Evolutionary conservation across 2,888 invertebrate genomes (phyloP).

Genomic region (Eilema caniola): DNA sequence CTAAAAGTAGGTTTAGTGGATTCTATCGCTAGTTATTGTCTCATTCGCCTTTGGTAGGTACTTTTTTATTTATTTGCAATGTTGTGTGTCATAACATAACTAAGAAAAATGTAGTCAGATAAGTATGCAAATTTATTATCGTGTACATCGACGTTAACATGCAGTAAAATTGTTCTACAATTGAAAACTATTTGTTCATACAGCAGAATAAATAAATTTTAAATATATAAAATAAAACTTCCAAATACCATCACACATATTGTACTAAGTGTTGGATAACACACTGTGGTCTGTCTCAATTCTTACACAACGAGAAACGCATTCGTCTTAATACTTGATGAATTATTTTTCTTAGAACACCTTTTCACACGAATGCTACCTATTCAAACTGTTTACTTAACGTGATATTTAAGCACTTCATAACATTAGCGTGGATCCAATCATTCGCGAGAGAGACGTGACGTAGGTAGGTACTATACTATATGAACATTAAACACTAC

Average conservation of each 20-base stretch:
- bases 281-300: slow-evolving; percentile 19
- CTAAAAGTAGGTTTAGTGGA: too few relatives aligned
- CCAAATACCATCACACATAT: slow-evolving; percentile 26
- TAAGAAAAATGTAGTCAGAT: background rate
- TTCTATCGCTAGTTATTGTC: too few relatives aligned
- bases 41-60: too few relatives aligned
- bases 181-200: slow-evolving; percentile 5
- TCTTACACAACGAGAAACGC: slow-evolving; percentile 31
- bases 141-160: background rate
- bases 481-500: slow-evolving; percentile 32
- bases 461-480: slow-evolving; percentile 2
- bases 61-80: background rate
- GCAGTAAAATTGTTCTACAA: background rate
- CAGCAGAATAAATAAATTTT: slow-evolving; percentile 13
- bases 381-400: slow-evolving; percentile 27
- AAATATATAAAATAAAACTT: slow-evolving; percentile 18
- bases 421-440: slow-evolving; percentile 46
- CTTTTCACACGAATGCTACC: slow-evolving; percentile 10
- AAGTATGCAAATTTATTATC: slow-evolving; percentile 7
- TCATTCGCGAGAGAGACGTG: slow-evolving; percentile 37
- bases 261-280: slow-evolving; percentile 20
- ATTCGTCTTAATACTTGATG: slow-evolving; percentile 21
- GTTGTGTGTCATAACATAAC: background rate
- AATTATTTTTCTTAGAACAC: slow-evolving; percentile 26
- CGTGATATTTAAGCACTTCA: slow-evolving; percentile 32